Conservation (phyloP, 2,113 vertebrate genomes). For the Pelodiscus sinensis region DNA sequence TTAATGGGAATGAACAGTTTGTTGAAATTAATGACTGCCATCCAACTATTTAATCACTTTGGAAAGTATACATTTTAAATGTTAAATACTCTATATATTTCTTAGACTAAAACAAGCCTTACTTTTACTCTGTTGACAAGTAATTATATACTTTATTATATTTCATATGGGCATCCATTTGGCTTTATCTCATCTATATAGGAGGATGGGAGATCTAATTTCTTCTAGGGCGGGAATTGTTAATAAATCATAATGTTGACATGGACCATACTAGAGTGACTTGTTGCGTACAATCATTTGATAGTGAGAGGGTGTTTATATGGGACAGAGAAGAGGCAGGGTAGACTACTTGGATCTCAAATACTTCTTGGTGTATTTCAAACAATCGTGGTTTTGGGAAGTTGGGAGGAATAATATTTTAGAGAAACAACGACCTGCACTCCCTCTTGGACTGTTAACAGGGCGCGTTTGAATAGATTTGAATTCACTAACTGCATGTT, state of each 20-base stretch:
- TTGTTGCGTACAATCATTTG: background rate
- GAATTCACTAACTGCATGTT: background rate
- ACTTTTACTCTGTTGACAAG: background rate
- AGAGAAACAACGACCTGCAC: background rate
- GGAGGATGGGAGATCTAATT: background rate
- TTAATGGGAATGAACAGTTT: background rate
- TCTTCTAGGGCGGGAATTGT: background rate
- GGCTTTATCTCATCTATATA: background rate
- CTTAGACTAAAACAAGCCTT: background rate
- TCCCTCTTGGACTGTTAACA: background rate
- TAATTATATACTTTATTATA: background rate
- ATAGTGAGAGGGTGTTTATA: background rate
- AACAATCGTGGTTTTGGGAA: background rate
- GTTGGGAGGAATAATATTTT: background rate
- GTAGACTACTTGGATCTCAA: background rate
- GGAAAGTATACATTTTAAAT: background rate
- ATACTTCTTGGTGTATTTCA: background rate
- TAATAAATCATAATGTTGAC: background rate
- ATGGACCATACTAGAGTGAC: background rate
- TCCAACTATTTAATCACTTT: background rate
- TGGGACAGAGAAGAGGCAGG: background rate
- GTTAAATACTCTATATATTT: background rate
- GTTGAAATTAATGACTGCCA: background rate
- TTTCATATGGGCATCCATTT: background rate
- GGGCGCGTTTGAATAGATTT: background rate